These are phyloP conservation scores for Brachypteracias leptosomus DNA, from an alignment of 2,113 vertebrate genomes.

Conservation along the genomic window DNA sequence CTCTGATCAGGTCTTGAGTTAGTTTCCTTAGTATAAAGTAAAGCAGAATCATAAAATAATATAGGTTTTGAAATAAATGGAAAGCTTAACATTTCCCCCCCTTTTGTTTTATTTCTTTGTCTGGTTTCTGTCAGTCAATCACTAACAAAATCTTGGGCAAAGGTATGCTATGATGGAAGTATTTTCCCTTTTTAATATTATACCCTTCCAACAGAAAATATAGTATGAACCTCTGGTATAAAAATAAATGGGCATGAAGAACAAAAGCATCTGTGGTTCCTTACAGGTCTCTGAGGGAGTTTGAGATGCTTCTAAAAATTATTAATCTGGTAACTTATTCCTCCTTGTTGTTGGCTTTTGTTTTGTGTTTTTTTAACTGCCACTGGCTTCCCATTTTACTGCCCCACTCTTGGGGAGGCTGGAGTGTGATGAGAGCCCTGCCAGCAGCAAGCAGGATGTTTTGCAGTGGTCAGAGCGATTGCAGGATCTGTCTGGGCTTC, in stretches of 20 bases:
- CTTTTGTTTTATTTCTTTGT: constrained; percentile 68
- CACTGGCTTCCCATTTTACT: neutral
- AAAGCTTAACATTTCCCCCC: neutral
- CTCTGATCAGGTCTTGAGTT: constrained; percentile 79
- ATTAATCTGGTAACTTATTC: neutral
- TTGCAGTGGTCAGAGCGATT: neutral
- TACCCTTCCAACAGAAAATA: constrained; percentile 1
- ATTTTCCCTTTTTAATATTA: neutral
- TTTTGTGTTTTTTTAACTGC: neutral
- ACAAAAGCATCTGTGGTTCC: constrained; percentile 8
- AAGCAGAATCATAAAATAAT: constrained; percentile 58
- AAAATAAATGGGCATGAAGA: neutral
- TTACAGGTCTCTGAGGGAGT: constrained; percentile 20
- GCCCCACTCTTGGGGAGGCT: neutral
- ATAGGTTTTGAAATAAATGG: constrained; percentile 52
- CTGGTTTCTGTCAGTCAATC: constrained; percentile 33
- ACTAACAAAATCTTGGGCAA: neutral
- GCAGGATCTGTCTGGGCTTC: neutral
- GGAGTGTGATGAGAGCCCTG: neutral
- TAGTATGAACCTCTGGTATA: neutral
- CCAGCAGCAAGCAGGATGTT: neutral
- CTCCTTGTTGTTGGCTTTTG: neutral
- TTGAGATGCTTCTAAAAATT: constrained; percentile 30
- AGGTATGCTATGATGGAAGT: neutral
- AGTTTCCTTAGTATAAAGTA: constrained; percentile 64